These are phyloP conservation scores for Cephus runcator DNA, from an alignment of 2,888 invertebrate genomes.

Conservation along the genomic window DNA sequence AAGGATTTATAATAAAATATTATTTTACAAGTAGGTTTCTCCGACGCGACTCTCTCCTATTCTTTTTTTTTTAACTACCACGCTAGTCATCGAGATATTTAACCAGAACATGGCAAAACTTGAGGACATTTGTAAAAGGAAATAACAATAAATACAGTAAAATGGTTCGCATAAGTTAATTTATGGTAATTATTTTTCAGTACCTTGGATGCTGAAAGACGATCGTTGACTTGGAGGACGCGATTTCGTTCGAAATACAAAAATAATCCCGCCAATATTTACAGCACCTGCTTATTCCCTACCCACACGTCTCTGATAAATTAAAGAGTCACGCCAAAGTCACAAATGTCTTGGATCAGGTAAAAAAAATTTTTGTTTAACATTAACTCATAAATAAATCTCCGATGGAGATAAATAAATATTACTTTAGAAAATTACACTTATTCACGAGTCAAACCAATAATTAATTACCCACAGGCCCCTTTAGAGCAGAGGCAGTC, in stretches of 20 bases:
- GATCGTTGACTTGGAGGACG: no score
- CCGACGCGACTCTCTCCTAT: background rate
- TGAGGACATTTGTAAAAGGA: background rate
- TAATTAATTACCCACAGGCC: background rate
- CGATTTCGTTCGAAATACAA: no score
- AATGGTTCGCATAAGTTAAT: background rate
- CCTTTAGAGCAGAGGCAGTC: background rate
- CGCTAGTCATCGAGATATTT: background rate
- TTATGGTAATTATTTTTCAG: background rate
- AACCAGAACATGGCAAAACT: no score
- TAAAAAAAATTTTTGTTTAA: background rate
- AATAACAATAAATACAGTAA: background rate
- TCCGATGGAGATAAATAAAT: no score
- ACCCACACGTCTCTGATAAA: no score
- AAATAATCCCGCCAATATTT: no score
- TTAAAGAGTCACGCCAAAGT: no score
- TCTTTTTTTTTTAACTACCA: background rate
- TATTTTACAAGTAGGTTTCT: background rate
- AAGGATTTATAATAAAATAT: background rate
- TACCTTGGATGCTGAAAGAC: background rate
- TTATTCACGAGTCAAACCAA: no score
- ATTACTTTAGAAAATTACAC: no score
- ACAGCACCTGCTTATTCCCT: no score
- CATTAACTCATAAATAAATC: background rate
- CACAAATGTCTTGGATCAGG: background rate